A percentile compares a stretch with the other conserved stretches of the same genome.
These are phyloP conservation scores for Arion vulgaris DNA, from an alignment of 1,140 invertebrate species.

Conservation along the genomic window DNA sequence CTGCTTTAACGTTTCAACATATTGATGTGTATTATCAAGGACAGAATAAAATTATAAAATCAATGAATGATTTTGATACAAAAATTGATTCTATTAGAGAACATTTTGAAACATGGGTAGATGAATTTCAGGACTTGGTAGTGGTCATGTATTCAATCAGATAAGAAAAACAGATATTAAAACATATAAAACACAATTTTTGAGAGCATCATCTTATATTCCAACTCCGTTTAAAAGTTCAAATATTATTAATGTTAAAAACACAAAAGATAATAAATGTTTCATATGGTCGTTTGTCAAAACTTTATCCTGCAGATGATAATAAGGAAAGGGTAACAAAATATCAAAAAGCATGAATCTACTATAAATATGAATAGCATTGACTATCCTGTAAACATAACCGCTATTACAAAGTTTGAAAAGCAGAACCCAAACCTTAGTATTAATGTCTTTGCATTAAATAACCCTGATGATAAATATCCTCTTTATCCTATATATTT, in stretches of 20 bases:
- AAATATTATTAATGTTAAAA: constrained; percentile 13
- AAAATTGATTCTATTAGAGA: too few relatives aligned
- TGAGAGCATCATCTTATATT: constrained; percentile 1
- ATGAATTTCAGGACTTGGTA: too few relatives aligned
- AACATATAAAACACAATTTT: constrained; percentile 11
- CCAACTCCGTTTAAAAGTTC: constrained; percentile 8
- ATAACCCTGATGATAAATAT: not conserved
- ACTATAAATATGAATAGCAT: constrained; percentile 9
- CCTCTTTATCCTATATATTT: constrained; percentile 8
- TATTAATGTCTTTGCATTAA: constrained; percentile 9
- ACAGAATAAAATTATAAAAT: too few relatives aligned
- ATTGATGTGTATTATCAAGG: too few relatives aligned
- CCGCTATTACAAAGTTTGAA: not conserved
- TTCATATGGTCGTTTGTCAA: not conserved
- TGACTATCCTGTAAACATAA: constrained; percentile 8
- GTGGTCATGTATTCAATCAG: too few relatives aligned
- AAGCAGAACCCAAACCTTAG: too few relatives aligned
- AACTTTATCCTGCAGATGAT: too few relatives aligned
- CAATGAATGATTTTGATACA: too few relatives aligned
- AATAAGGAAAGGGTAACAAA: constrained; percentile 8
- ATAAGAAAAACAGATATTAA: not conserved
- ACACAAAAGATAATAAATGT: constrained; percentile 10
- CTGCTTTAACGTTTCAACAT: too few relatives aligned
- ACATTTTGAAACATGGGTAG: too few relatives aligned
- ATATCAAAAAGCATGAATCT: constrained; percentile 5